These are phyloP conservation scores for Thamnophis sirtalis DNA, from an alignment of 2,113 vertebrate species.

Conservation along the genomic window DNA sequence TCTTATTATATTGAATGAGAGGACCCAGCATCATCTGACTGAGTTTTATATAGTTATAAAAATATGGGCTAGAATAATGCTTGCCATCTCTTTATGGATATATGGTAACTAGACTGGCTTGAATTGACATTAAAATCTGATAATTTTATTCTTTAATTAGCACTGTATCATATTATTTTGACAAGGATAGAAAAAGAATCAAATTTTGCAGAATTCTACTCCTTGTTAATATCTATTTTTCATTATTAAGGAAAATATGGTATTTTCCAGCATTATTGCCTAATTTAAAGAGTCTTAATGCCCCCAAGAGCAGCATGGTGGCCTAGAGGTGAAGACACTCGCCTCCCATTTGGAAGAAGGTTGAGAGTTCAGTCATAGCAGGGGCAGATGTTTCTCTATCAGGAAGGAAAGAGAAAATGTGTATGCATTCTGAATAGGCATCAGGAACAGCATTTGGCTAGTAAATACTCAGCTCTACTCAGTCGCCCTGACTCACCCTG, in stretches of 20 bases:
- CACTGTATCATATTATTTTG: neutral
- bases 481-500: neutral
- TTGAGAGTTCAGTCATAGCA: neutral
- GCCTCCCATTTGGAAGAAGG: neutral
- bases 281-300: neutral
- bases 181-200: neutral
- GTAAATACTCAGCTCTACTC: neutral
- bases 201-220: neutral
- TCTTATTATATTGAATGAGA: neutral
- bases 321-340: neutral
- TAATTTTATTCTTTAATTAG: neutral
- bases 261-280: neutral
- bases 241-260: neutral
- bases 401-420: neutral
- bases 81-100: neutral
- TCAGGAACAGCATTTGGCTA: neutral
- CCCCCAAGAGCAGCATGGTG: neutral
- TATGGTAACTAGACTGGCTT: fast-evolving
- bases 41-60: neutral
- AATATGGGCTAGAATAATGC: neutral
- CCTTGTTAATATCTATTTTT: neutral
- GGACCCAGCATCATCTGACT: neutral
- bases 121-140: neutral
- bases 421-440: neutral
- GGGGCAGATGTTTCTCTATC: neutral